Base-by-base conservation (phyloP, 2,113 vertebrate genomes). In the Rhinopithecus roxellana region DNA sequence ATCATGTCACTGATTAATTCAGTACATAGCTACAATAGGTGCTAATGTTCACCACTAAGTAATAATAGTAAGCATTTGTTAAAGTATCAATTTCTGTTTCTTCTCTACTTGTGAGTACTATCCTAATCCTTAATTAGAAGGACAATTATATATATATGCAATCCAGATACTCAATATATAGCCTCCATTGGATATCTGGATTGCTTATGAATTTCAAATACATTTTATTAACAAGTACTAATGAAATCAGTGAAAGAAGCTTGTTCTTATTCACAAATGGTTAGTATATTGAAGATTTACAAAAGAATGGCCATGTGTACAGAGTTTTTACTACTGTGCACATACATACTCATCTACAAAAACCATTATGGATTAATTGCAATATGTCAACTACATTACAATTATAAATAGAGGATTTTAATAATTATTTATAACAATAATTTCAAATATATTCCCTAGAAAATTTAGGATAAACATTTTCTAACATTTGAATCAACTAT, bases 401-500 rank as follows among this genome's bases (percentile, higher is more conserved):
- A 81, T 82, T 91, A 83, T 57, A 14, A 84, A 86, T 64, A 9
- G 43, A 86, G 2, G 4, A 72, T 92, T 92, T 97, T 75, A 70
- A 89, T 93, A 92, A 87, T 77, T 80, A 74, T 45, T 93, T 3
- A 20, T 86, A 83, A 88, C 75, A 80, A 77, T 74, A 48, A 95
- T 90, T 95, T 95, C 4, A 94, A 78, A 35, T 57, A 52, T 50
- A n/a, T 40, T 88, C 1, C 38, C 20, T 50, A 61, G 10, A 75
- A 91, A 72, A 59, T 13, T 27, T 97, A 93, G 7, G 20, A 17
- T 90, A 86, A 84, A 35, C 35, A 89, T 61, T 97, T 96, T 90
- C 59, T 86, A 91, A 86, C 38, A 45, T 75, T 93, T 95, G 20
- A 86, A 92, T 25, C 92, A 95, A 81, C 72, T 40, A 25, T 89